Base-by-base conservation (phyloP, 2,113 vertebrate species). In the Phalacrocorax brasilianus region DNA sequence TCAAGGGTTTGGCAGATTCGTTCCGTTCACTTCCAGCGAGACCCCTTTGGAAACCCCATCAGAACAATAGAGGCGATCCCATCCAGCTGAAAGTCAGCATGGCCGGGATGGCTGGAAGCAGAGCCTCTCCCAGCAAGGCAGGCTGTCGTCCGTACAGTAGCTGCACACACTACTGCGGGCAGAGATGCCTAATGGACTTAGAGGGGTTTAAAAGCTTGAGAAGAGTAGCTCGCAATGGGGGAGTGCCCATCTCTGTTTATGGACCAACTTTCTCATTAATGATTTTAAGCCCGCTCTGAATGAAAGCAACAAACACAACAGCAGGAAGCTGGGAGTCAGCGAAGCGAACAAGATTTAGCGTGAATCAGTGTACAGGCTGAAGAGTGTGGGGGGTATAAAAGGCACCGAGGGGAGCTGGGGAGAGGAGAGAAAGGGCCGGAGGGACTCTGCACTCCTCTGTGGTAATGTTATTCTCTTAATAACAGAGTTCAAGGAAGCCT, bases 151-250 rank as follows among this genome's bases (percentile, higher is more conserved):
- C 22, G 7, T 5, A 12, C 15, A 21, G 28, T 4, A 49, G 40
- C 70, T 38, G 32, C 75, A n/a, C n/a, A 9, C 11, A 2, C 49
- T 0, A 0, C 47, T 42, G 68, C 55, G 20, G 78, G 61, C 85
- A 50, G 21, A 72, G 35, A 5, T 14, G 61, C 70, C 84, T 91
- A 61, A 96, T 82, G 91, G 89, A 66, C 77, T 91, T 78, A 58
- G 62, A 56, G 42, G 73, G 89, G 73, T 78, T 93, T 88, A 79
- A 79, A 24, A 58, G 89, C 85, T 86, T 0, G 27, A 68, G 70
- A 19, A 68, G 81, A 62, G 75, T 4, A 58, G 67, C 59, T 95
- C 55, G 0, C 75, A 15, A 7, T 27, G 7, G 92, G 75, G 88
- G 81, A 85, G 35, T 5, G 84, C 40, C 82, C 79, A 16, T 42